These are phyloP conservation scores for Cariama cristata DNA, from an alignment of 2,113 vertebrate species.

Conservation along the genomic window DNA sequence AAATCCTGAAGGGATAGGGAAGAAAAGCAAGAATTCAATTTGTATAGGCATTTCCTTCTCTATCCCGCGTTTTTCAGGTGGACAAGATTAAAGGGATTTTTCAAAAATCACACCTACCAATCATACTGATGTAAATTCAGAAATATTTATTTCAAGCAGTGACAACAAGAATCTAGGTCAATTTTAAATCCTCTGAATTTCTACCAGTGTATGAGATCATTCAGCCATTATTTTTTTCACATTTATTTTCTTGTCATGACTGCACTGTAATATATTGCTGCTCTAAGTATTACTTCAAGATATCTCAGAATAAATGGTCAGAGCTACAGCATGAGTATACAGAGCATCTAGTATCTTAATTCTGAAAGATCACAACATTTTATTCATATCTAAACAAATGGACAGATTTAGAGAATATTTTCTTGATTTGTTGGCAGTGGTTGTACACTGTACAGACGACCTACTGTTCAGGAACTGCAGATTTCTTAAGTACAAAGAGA, in stretches of 20 bases:
- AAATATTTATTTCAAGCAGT: not conserved
- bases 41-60: not conserved
- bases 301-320: not conserved
- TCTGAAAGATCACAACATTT: not conserved
- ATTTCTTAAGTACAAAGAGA: not conserved
- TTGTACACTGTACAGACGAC: not conserved
- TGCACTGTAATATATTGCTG: not conserved
- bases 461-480: not conserved
- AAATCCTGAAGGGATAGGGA: not conserved
- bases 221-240: not conserved
- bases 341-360: not conserved
- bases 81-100: not conserved
- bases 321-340: not conserved
- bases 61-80: not conserved
- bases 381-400: not conserved
- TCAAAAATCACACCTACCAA: not conserved
- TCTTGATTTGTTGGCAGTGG: not conserved
- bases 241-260: constrained; percentile 1
- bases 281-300: not conserved
- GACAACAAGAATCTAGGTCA: not conserved
- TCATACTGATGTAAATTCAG: not conserved
- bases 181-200: constrained; percentile 11
- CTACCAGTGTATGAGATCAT: not conserved
- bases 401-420: not conserved
- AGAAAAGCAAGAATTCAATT: not conserved